Base-by-base conservation (phyloP, 2,797 vertebrate species). In the Cynodonichthys magdalenae region DNA sequence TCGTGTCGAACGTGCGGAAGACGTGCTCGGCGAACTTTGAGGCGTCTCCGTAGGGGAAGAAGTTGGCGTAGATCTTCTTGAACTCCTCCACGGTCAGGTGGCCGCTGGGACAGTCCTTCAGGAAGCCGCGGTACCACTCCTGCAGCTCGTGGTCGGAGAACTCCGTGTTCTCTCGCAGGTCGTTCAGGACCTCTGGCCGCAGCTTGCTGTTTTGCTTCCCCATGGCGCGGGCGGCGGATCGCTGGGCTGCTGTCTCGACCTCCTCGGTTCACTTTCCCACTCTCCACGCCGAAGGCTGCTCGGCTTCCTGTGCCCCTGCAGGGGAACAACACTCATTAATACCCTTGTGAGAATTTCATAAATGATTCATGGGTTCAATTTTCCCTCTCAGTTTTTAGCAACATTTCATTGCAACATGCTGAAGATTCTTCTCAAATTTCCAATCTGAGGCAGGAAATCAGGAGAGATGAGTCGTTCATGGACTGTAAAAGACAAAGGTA, bases 191-290 rank as follows among this genome's bases (percentile, higher is more conserved):
- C 87, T 95, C 94, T 0, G 94, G 94, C 31, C 93, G 88, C 55
- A 95, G 88, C 66, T 95, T 95, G 89, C 94, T 95, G 89, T 95
- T 95, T 84, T 95, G 94, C 77, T 95, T 95, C 57, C 94, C 94
- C 94, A 95, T 95, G 86, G 68, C 53, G 19, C 65, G 6, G 50
- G 55, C 50, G 74, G 69, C 51, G 15, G 63, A 14, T 34, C 12
- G 50, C 53, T 42, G n/a, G 55, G 60, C 57, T 65, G 75, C 31
- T n/a, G 71, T 47, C 73, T 24, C 45, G 41, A 44, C 71, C 72
- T 44, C 71, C 63, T 80, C 67, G 63, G 58, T 18, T 53, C 46
- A n/a, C 70, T 67, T 65, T 59, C 67, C 71, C 57, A 6, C 69
- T 77, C 66, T 62, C 66, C 59, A 67, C 53, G 65, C 45, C 63